Percentiles rank a stretch among this genome's conserved stretches.
Evolutionary conservation across 2,888 invertebrate species (phyloP).

Genomic region (Metacarcinus magister): DNA sequence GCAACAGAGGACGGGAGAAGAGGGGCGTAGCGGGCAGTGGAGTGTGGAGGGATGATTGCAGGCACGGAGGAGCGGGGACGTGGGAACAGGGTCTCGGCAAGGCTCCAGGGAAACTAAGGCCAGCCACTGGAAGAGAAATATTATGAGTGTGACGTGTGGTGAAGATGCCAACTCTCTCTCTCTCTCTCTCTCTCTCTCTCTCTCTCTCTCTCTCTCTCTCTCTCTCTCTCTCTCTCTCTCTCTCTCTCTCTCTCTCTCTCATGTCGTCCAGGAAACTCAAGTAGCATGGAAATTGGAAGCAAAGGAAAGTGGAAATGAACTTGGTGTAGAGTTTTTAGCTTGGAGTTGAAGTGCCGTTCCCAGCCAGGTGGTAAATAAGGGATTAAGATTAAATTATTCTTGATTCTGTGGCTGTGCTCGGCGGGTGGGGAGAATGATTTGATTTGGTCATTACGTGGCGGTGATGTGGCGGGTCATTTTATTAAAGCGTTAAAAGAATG

Average conservation of each 20-base stretch:
- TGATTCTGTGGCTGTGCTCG: background rate
- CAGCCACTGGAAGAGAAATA: background rate
- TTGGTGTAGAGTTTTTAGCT: background rate
- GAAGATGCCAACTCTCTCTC: background rate
- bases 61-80: background rate
- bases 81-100: background rate
- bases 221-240: background rate
- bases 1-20: background rate
- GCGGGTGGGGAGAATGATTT: background rate
- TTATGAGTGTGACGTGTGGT: background rate
- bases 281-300: too few relatives aligned
- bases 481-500: background rate
- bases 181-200: conserved; percentile 38
- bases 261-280: too few relatives aligned
- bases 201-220: conserved; percentile 54
- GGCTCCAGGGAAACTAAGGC: background rate
- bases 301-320: background rate
- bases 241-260: too few relatives aligned
- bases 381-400: conserved; percentile 8
- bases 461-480: background rate
- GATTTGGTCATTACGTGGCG: background rate
- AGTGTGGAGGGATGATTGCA: background rate
- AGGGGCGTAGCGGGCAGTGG: background rate
- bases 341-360: background rate
- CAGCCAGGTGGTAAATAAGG: conserved; percentile 13